These are phyloP conservation scores for Tetrax tetrax DNA, from an alignment of 2,113 vertebrate species.

Conservation along the genomic window DNA sequence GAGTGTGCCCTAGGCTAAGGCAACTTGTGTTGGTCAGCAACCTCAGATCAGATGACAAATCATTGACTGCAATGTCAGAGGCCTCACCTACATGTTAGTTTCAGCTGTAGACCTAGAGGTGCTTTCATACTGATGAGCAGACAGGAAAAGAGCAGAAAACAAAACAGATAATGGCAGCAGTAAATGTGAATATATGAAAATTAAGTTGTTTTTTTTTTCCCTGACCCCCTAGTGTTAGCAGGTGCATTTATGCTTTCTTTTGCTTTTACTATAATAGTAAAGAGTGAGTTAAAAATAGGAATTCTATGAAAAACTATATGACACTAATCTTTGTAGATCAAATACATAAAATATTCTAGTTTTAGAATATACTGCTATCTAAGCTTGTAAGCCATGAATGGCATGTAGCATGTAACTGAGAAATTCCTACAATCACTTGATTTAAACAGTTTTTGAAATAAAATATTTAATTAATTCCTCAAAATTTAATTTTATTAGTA, in stretches of 20 bases:
- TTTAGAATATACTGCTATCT: background rate
- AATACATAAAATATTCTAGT: background rate
- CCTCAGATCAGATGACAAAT: constrained; percentile 76
- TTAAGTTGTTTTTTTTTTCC: background rate
- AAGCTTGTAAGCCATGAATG: background rate
- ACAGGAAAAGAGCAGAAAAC: constrained; percentile 47
- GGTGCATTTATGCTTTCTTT: background rate
- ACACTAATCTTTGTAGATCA: background rate
- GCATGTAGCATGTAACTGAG: background rate
- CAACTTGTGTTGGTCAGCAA: constrained; percentile 76
- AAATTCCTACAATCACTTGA: background rate
- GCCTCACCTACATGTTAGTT: constrained; percentile 24
- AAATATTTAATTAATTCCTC: background rate
- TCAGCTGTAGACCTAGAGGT: constrained; percentile 30
- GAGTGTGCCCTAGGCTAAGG: constrained; percentile 43
- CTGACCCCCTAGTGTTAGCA: fast-evolving
- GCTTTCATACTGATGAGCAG: background rate
- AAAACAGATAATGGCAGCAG: constrained; percentile 26
- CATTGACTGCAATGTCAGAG: constrained; percentile 28
- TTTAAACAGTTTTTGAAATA: background rate
- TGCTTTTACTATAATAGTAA: background rate
- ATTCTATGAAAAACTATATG: background rate
- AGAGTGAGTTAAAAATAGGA: background rate
- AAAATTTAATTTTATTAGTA: background rate
- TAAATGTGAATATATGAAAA: constrained; percentile 69